Percentiles rank a stretch among this genome's conserved stretches.
phyloP scores from a whole-genome alignment of 2,888 invertebrate genomes.

The Drosophila sordidapex region DNA sequence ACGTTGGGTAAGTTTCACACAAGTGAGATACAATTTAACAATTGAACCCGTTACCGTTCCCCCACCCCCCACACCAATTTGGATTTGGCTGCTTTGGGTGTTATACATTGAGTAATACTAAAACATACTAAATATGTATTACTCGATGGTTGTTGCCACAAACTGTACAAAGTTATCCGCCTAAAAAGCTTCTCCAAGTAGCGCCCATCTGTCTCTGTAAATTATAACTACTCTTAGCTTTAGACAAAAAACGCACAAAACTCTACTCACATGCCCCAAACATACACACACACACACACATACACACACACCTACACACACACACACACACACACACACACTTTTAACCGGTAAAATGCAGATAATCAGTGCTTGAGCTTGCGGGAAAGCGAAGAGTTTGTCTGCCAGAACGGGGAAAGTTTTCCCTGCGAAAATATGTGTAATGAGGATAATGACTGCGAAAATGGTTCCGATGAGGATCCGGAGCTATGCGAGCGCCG shows the following conservation, averaged over 20 bases:
- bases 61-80: neutral
- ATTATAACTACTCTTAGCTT: neutral
- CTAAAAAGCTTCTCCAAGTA: neutral
- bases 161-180: conserved; percentile 1
- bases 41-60: neutral
- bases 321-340: conserved; percentile 2
- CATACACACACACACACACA: conserved; percentile 5
- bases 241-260: conserved; percentile 4
- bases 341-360: conserved; percentile 14
- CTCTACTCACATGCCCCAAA: conserved; percentile 3
- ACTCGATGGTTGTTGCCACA: conserved; percentile 1
- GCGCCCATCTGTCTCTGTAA: conserved; percentile 6
- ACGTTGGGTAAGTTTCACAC: conserved; percentile 74
- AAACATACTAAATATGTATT: conserved; percentile 6
- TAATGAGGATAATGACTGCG: conserved; percentile 86
- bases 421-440: conserved; percentile 79
- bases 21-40: neutral
- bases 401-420: conserved; percentile 1
- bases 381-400: conserved; percentile 4
- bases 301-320: conserved; percentile 4
- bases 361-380: conserved; percentile 23
- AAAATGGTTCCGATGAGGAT: conserved; percentile 88
- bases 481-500: conserved; percentile 42
- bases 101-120: neutral
- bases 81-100: conserved; percentile 7